Evolutionary conservation across 2,113 vertebrate species (phyloP).

Genomic region (Marmota monax): DNA sequence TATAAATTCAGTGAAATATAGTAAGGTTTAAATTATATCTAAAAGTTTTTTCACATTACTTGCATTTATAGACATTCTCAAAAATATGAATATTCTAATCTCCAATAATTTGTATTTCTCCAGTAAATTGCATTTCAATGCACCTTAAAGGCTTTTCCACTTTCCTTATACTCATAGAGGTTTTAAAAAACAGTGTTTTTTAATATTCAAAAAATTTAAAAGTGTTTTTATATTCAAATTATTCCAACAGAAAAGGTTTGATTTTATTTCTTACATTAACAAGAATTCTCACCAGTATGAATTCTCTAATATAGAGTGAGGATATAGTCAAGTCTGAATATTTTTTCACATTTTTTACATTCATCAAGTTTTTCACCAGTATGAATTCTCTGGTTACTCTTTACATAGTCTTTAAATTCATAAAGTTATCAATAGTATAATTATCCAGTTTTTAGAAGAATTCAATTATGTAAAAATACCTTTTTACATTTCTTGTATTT

Average conservation of each 20-base stretch:
- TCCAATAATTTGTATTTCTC: neutral
- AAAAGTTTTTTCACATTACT: neutral
- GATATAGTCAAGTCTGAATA: neutral
- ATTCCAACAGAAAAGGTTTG: neutral
- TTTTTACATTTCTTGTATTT: neutral
- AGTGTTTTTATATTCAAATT: neutral
- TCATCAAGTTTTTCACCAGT: neutral
- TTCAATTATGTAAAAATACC: neutral
- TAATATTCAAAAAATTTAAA: no score
- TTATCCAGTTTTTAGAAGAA: neutral
- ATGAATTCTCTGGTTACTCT: neutral
- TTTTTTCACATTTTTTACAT: neutral
- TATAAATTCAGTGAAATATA: neutral
- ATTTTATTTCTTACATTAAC: neutral
- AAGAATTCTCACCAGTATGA: slow-evolving; percentile 45
- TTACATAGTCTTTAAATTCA: neutral
- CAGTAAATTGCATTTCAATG: neutral
- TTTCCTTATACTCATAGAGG: neutral
- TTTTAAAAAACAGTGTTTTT: neutral
- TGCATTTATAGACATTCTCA: neutral
- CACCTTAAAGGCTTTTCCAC: neutral
- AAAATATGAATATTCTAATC: neutral
- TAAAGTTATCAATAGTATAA: slow-evolving; percentile 6
- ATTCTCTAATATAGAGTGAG: slow-evolving; percentile 44
- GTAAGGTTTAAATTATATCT: neutral